These are phyloP conservation scores for Tragelaphus imberbis DNA, from an alignment of 2,113 vertebrate species.

Conservation along the genomic window DNA sequence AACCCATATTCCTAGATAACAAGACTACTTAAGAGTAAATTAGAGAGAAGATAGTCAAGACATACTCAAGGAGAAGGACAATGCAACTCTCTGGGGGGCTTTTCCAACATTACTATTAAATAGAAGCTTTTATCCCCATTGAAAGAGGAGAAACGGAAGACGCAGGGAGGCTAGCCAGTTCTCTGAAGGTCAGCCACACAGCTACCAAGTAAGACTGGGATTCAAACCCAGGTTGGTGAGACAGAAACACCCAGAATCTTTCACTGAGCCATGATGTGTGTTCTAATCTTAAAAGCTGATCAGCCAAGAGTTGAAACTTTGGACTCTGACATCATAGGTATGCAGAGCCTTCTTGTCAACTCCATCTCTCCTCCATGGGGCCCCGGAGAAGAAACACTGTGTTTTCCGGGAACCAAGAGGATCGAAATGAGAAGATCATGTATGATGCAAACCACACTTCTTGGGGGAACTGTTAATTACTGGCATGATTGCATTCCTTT, in stretches of 20 bases:
- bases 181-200: not conserved
- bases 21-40: not conserved
- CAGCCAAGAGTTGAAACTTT: not conserved
- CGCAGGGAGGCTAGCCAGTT: not conserved
- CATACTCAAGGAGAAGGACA: not conserved
- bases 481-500: conserved; percentile 63
- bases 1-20: not conserved
- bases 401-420: conserved; percentile 33
- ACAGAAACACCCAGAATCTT: not conserved
- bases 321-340: conserved; percentile 21
- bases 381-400: not conserved
- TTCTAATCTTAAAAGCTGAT: conserved; percentile 20
- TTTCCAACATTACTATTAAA: not conserved
- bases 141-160: not conserved
- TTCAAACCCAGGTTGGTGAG: not conserved
- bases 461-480: conserved; percentile 42
- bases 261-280: not conserved
- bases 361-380: not conserved
- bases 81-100: not conserved
- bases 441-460: conserved; percentile 28
- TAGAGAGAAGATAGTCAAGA: not conserved
- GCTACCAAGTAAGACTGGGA: not conserved
- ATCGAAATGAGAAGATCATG: conserved; percentile 7
- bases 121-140: not conserved
- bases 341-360: not conserved